phyloP scores from a whole-genome alignment of 2,113 vertebrate genomes.

The Pseudolaguvia tuberculata region DNA sequence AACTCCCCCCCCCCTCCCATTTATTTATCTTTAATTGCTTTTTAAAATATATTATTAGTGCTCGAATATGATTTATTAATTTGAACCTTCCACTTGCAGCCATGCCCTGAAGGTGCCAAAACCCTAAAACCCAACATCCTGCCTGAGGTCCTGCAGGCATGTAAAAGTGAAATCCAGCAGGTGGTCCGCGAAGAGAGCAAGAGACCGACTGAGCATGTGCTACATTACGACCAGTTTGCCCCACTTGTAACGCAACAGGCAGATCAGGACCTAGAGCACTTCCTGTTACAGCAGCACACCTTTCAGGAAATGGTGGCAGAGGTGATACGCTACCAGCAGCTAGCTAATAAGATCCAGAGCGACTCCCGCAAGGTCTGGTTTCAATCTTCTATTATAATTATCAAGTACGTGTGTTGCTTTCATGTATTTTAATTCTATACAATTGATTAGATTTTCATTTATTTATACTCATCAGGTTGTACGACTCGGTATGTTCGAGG shows the following conservation, averaged over 20 bases:
- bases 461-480: slow-evolving; percentile 59
- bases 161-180: slow-evolving; percentile 66
- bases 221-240: slow-evolving; percentile 75
- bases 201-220: slow-evolving; percentile 68
- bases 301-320: slow-evolving; percentile 76
- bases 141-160: slow-evolving; percentile 69
- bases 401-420: background rate
- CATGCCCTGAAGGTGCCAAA: slow-evolving; percentile 52
- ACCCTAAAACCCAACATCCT: slow-evolving; percentile 75
- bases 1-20: no score
- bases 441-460: background rate
- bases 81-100: slow-evolving; percentile 47
- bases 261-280: slow-evolving; percentile 70
- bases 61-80: background rate
- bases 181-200: slow-evolving; percentile 68
- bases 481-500: slow-evolving; percentile 81
- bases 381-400: background rate
- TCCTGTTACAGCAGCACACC: slow-evolving; percentile 69
- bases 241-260: slow-evolving; percentile 73
- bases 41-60: no score
- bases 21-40: no score
- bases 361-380: slow-evolving; percentile 69
- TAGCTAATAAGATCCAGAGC: slow-evolving; percentile 76
- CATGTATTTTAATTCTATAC: background rate
- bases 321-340: slow-evolving; percentile 72